Evolutionary conservation across 2,888 invertebrate genomes (phyloP).

Genomic region (Eubasilissa splendida): DNA sequence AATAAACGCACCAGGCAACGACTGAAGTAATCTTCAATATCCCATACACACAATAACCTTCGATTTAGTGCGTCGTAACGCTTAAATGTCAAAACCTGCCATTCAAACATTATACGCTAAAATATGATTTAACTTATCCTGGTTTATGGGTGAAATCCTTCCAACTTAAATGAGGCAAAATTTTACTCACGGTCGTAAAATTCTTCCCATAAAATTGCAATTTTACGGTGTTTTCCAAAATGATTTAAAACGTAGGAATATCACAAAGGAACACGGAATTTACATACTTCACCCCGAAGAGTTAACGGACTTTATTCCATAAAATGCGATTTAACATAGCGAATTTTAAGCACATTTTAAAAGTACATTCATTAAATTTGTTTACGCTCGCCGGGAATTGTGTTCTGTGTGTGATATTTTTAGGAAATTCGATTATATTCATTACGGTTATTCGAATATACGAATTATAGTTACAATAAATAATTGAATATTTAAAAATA

Average conservation of each 20-base stretch:
- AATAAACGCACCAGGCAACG: no score
- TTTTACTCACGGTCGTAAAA: conserved; percentile 25
- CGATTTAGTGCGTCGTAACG: conserved; percentile 21
- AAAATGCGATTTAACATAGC: no score
- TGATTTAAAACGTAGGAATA: conserved; percentile 13
- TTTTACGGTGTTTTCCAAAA: conserved; percentile 14
- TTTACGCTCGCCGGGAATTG: no score
- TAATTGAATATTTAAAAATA: no score
- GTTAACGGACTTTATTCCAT: background rate
- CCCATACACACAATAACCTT: background rate
- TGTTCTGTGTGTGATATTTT: no score
- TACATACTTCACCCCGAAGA: background rate
- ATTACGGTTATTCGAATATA: no score
- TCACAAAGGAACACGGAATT: conserved; percentile 5
- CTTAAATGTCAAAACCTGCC: conserved; percentile 22
- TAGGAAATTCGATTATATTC: no score
- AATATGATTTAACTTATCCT: conserved; percentile 24
- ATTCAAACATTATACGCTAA: conserved; percentile 17
- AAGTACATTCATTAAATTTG: no score
- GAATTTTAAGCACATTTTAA: no score
- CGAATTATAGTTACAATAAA: no score
- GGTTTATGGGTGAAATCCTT: conserved; percentile 21
- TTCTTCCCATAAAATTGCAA: conserved; percentile 20
- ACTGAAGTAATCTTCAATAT: no score
- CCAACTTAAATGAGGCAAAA: conserved; percentile 28